phyloP scores from a whole-genome alignment of 1,140 invertebrate species.

The Listronotus bonariensis region DNA sequence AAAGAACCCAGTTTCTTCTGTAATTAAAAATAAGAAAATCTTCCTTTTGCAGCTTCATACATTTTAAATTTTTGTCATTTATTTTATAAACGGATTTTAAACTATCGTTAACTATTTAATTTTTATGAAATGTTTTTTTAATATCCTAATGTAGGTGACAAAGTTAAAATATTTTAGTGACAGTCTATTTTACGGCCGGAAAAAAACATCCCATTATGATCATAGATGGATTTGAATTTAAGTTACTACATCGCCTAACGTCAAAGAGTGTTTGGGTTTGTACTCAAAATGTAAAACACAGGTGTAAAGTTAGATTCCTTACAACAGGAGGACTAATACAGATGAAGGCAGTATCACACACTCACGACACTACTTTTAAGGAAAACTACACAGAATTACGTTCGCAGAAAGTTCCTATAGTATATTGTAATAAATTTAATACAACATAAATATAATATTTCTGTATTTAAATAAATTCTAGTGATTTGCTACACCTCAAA shows the following conservation, averaged over 20 bases:
- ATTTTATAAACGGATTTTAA: too few species aligned
- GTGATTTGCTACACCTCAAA: too few species aligned
- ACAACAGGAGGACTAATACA: constrained; percentile 22
- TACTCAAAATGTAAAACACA: constrained; percentile 24
- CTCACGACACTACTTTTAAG: constrained; percentile 24
- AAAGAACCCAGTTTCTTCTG: too few species aligned
- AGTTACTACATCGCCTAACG: constrained; percentile 15
- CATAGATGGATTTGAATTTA: constrained; percentile 38
- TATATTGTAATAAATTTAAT: constrained; percentile 13
- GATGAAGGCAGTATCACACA: constrained; percentile 21
- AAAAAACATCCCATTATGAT: too few species aligned
- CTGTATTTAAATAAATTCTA: neutral
- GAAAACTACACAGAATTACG: constrained; percentile 6
- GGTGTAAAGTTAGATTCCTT: constrained; percentile 29
- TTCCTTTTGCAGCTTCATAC: too few species aligned
- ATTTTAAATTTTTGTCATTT: too few species aligned
- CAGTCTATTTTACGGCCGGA: constrained; percentile 40
- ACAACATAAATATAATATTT: too few species aligned
- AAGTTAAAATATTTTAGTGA: constrained; percentile 21
- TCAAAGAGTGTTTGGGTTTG: constrained; percentile 24
- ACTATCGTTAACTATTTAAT: neutral
- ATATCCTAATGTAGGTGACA: neutral
- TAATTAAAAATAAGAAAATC: too few species aligned
- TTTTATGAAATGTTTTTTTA: constrained; percentile 1
- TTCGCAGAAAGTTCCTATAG: constrained; percentile 10